Evolutionary conservation across 1,140 invertebrate genomes (phyloP).

Genomic region (Lordiphosa collinella): DNA sequence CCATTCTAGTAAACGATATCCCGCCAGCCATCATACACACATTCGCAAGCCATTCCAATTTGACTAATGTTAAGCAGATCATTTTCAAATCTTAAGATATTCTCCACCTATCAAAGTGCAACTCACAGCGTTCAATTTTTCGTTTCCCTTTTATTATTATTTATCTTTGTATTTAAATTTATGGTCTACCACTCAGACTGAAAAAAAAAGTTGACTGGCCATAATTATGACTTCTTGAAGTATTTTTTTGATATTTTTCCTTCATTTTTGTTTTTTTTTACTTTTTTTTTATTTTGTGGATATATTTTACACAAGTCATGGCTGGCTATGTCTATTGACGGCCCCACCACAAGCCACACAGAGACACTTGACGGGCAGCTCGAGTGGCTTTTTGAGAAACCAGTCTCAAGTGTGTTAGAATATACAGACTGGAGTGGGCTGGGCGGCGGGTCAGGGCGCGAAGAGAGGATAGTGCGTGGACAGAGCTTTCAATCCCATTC

Average conservation of each 20-base stretch:
- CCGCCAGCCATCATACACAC: not conserved
- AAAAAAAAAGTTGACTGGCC: slow-evolving; percentile 62
- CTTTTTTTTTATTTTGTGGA: slow-evolving; percentile 25
- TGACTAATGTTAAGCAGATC: slow-evolving; percentile 35
- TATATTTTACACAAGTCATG: slow-evolving; percentile 67
- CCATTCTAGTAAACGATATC: slow-evolving; percentile 2
- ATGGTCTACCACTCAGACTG: slow-evolving; percentile 17
- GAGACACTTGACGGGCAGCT: slow-evolving; percentile 69
- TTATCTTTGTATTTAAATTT: slow-evolving; percentile 54
- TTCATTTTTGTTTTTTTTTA: slow-evolving; percentile 12
- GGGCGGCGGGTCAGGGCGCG: slow-evolving; percentile 12
- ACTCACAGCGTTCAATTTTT: slow-evolving; percentile 8
- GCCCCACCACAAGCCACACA: slow-evolving; percentile 31
- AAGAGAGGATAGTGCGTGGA: slow-evolving; percentile 21
- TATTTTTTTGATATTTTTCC: slow-evolving; percentile 21
- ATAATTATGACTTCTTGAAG: slow-evolving; percentile 74
- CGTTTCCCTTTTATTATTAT: slow-evolving; percentile 28
- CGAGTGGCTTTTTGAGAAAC: slow-evolving; percentile 72
- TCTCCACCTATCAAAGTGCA: slow-evolving; percentile 18
- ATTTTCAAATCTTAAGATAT: slow-evolving; percentile 35
- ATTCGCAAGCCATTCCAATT: slow-evolving; percentile 25
- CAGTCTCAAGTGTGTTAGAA: slow-evolving; percentile 71
- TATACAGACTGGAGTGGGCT: slow-evolving; percentile 57
- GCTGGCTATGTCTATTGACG: slow-evolving; percentile 60
- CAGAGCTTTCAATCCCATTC: slow-evolving; percentile 13